Conservation (phyloP, 92 coral and sea anemone species). For the Siderastrea radians region DNA sequence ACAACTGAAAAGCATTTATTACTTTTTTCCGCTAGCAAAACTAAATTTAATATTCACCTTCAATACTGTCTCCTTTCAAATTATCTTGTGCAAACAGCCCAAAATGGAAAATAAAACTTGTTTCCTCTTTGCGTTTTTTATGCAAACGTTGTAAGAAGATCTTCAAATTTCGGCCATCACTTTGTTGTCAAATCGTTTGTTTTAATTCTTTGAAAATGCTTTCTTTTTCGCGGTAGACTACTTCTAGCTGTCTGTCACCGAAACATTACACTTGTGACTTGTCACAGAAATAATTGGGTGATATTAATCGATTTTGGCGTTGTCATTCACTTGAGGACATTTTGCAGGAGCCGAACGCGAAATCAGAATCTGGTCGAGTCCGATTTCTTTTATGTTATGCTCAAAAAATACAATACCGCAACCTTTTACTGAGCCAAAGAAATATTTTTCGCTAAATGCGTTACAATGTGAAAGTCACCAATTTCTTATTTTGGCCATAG, state of each 20-base stretch:
- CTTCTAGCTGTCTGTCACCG: neutral
- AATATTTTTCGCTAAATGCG: no score
- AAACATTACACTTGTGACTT: neutral
- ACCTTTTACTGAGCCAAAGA: no score
- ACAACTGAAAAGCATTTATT: neutral
- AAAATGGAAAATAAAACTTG: neutral
- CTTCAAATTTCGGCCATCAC: neutral
- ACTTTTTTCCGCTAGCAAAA: neutral
- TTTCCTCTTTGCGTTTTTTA: neutral
- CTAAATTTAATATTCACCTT: constrained; percentile 6
- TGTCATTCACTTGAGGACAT: neutral
- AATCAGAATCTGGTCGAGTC: no score
- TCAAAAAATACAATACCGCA: no score
- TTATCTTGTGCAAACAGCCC: neutral
- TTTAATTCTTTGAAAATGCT: neutral
- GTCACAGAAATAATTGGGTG: neutral
- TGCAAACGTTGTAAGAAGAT: neutral
- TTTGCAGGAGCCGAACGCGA: neutral
- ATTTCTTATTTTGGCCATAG: no score
- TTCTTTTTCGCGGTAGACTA: neutral
- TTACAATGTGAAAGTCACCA: no score
- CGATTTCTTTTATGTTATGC: no score
- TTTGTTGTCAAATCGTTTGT: constrained; percentile 11
- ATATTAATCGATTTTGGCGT: neutral
- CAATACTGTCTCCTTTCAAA: neutral